Conservation (phyloP, 92 coral and sea anemone species). For the Umimayanthus kanabou region DNA sequence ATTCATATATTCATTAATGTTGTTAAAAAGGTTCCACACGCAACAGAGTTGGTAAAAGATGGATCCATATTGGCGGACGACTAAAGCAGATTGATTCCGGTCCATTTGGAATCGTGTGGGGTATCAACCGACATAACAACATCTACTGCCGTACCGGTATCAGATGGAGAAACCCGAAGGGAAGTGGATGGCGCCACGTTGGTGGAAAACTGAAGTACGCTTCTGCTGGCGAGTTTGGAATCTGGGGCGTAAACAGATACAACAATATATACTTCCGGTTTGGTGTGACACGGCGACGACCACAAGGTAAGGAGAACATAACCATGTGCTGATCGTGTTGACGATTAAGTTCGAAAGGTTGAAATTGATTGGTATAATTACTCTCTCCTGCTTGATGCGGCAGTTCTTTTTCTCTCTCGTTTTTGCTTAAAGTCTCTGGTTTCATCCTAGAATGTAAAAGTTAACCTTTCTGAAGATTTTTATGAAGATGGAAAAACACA, state of each 20-base stretch:
- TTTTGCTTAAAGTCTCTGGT: too few relatives aligned
- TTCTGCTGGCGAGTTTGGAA: neutral
- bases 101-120: slow-evolving; percentile 39
- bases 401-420: too few relatives aligned
- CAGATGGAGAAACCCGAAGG: slow-evolving; percentile 10
- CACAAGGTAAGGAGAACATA: slow-evolving; percentile 5
- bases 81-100: slow-evolving; percentile 50
- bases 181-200: slow-evolving; percentile 9
- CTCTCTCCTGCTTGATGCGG: too few relatives aligned
- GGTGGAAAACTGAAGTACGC: slow-evolving; percentile 13
- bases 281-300: slow-evolving; percentile 3
- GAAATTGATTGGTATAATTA: neutral
- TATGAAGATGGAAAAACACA: too few relatives aligned
- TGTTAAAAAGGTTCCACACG: neutral
- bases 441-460: too few relatives aligned
- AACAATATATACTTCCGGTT: slow-evolving; percentile 19
- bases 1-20: neutral
- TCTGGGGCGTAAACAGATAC: slow-evolving; percentile 3
- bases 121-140: slow-evolving; percentile 23
- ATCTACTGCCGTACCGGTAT: slow-evolving; percentile 45
- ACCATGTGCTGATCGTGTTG: neutral
- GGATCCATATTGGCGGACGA: slow-evolving; percentile 9
- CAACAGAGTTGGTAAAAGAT: neutral
- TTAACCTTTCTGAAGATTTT: too few relatives aligned
- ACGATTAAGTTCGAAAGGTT: neutral